A percentile compares a stretch with the other conserved stretches of the same genome.
Evolutionary conservation across 2,888 invertebrate species (phyloP).

Genomic region (Harpalus rufipes): DNA sequence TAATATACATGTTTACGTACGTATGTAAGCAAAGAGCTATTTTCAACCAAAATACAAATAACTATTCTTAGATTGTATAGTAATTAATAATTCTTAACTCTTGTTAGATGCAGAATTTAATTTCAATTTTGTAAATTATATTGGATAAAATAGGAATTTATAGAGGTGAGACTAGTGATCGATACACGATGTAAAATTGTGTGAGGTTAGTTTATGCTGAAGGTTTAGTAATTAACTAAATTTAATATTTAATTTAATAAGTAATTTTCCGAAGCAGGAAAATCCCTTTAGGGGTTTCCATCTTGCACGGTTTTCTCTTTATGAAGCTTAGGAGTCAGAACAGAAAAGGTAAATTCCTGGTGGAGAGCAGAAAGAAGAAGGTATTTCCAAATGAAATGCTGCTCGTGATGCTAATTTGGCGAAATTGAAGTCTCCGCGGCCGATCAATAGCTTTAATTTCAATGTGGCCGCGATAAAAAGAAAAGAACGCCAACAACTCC

Average conservation of each 20-base stretch:
- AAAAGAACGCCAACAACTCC: slow-evolving; percentile 61
- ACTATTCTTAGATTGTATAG: too few species aligned
- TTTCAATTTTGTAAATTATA: too few species aligned
- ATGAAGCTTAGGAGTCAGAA: too few species aligned
- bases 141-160: neutral
- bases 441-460: slow-evolving; percentile 64
- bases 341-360: neutral
- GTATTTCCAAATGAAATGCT: slow-evolving; percentile 60
- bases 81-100: too few species aligned
- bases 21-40: too few species aligned
- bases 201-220: neutral
- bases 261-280: slow-evolving; percentile 2
- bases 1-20: too few species aligned
- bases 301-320: too few species aligned
- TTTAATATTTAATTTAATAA: slow-evolving; percentile 11
- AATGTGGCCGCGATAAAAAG: slow-evolving; percentile 59
- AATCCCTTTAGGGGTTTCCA: neutral
- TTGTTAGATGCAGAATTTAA: too few species aligned
- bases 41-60: too few species aligned
- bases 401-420: slow-evolving; percentile 56
- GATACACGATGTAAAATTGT: neutral
- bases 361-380: slow-evolving; percentile 13
- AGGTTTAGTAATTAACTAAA: slow-evolving; percentile 25
- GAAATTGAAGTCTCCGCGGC: slow-evolving; percentile 43
- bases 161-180: neutral